Percentiles rank a stretch among this genome's conserved stretches.
Evolutionary conservation across 2,113 vertebrate species (phyloP).

Genomic region (Apteryx owenii): DNA sequence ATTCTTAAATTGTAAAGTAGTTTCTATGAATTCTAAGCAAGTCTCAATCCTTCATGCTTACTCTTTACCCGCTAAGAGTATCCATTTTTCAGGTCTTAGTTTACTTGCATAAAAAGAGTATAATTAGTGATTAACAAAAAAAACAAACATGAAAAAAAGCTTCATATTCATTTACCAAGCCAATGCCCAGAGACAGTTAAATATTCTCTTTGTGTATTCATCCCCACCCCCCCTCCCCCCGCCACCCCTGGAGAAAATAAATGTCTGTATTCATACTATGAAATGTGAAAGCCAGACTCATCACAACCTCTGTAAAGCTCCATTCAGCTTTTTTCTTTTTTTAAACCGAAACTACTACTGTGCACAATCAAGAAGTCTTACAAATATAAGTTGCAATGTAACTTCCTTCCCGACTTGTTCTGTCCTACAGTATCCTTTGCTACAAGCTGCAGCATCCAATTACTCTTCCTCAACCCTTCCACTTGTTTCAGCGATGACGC

Average conservation of each 20-base stretch:
- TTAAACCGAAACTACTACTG: not conserved
- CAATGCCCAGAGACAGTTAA: not conserved
- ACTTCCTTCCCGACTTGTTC: accelerated
- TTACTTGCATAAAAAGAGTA: not conserved
- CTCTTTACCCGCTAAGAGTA: not conserved
- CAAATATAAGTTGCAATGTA: not conserved
- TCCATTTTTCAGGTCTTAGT: not conserved
- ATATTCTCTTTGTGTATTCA: not conserved
- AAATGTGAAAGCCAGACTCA: not conserved
- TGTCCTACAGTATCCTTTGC: not conserved
- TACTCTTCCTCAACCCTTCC: not conserved
- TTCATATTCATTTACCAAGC: not conserved
- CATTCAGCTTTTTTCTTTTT: not conserved
- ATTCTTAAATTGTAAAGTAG: not conserved
- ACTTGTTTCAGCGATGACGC: not conserved
- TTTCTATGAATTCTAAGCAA: not conserved
- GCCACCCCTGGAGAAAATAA: not conserved
- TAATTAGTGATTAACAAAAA: not conserved
- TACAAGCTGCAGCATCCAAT: not conserved
- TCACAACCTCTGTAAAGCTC: not conserved
- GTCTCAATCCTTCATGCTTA: not conserved
- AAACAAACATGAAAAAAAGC: not conserved
- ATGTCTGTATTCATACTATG: not conserved
- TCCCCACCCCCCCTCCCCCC: not conserved
- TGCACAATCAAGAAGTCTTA: not conserved